Conservation (phyloP, 2,888 invertebrate genomes). For the Amphimallon solstitiale region DNA sequence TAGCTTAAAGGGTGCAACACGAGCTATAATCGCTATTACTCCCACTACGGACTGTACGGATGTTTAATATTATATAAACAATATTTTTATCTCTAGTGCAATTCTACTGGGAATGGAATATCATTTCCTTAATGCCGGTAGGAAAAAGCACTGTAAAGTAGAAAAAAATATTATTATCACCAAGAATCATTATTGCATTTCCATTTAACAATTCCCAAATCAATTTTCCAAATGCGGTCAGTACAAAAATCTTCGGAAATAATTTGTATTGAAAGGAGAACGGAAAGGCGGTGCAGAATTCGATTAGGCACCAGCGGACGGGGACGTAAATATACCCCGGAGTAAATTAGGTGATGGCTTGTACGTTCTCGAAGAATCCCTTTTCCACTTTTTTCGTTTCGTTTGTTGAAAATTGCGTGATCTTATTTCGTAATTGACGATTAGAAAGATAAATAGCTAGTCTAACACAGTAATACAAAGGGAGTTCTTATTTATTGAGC, state of each 20-base stretch:
- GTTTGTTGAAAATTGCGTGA: neutral
- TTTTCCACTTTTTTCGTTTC: neutral
- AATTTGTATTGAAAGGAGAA: constrained; percentile 14
- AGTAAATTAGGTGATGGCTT: constrained; percentile 14
- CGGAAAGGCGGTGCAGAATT: neutral
- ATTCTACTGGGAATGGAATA: too few species aligned
- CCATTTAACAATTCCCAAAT: constrained; percentile 27
- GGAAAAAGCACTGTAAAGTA: too few species aligned
- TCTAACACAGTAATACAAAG: too few species aligned
- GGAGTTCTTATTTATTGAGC: too few species aligned
- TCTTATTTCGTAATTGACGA: constrained; percentile 13
- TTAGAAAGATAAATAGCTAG: neutral
- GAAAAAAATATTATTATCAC: too few species aligned
- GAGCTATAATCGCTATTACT: too few species aligned
- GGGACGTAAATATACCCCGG: constrained; percentile 24
- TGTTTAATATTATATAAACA: too few species aligned
- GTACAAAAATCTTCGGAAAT: constrained; percentile 14
- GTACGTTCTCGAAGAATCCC: constrained; percentile 7
- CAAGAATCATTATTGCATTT: neutral
- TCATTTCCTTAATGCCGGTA: too few species aligned
- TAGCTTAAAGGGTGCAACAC: too few species aligned
- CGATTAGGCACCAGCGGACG: constrained; percentile 6
- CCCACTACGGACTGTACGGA: too few species aligned
- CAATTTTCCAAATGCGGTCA: constrained; percentile 27
- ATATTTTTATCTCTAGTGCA: too few species aligned